Percentiles rank a stretch among this genome's conserved stretches.
These are phyloP conservation scores for Ammodytes marinus DNA, from an alignment of 2,113 vertebrate species.

Conservation along the genomic window DNA sequence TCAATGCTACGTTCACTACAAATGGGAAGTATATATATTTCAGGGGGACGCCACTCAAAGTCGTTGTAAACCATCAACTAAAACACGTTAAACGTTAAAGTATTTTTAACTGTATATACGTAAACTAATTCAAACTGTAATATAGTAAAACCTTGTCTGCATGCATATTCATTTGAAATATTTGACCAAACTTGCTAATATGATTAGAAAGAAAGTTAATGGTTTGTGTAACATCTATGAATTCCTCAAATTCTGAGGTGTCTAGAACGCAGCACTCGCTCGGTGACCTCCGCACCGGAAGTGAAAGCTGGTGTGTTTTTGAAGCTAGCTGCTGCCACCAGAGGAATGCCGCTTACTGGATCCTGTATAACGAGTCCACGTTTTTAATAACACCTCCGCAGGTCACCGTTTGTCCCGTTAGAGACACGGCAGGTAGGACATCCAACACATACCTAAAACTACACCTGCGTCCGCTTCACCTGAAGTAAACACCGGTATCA, in stretches of 20 bases:
- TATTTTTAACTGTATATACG: too few relatives aligned
- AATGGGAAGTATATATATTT: too few relatives aligned
- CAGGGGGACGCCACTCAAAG: too few relatives aligned
- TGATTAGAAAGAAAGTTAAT: too few relatives aligned
- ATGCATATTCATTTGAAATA: too few relatives aligned
- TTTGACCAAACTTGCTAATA: too few relatives aligned
- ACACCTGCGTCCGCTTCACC: background rate
- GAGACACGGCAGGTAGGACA: constrained; percentile 47
- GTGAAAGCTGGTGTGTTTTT: background rate
- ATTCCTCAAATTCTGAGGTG: too few relatives aligned
- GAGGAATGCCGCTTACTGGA: constrained; percentile 14
- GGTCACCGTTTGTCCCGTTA: background rate
- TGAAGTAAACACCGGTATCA: background rate
- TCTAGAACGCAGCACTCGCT: constrained; percentile 9
- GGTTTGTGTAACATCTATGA: too few relatives aligned
- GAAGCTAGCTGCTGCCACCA: constrained; percentile 6
- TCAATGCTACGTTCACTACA: background rate
- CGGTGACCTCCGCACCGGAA: constrained; percentile 73
- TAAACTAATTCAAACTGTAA: too few relatives aligned
- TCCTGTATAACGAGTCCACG: background rate
- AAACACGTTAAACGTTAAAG: too few relatives aligned
- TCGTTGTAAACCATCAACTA: too few relatives aligned
- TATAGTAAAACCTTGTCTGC: too few relatives aligned
- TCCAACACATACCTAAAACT: background rate
- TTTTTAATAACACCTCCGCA: background rate